A percentile compares a stretch with the other conserved stretches of the same genome.
Evolutionary conservation across 2,888 invertebrate species (phyloP).

Genomic region (Stramonita haemastoma): DNA sequence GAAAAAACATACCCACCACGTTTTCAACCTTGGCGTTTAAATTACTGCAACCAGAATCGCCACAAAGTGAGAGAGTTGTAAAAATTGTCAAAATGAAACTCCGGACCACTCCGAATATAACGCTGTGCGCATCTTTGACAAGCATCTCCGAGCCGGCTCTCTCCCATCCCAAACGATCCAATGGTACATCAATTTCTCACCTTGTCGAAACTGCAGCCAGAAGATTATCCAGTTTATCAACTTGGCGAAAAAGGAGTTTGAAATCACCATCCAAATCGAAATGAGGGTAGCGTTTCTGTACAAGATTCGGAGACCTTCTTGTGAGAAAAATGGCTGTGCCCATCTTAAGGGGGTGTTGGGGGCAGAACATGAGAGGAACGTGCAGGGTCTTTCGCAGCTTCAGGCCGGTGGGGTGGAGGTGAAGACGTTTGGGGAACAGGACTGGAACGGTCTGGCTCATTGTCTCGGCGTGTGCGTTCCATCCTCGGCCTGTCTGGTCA

Average conservation of each 20-base stretch:
- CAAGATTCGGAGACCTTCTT: slow-evolving; percentile 1
- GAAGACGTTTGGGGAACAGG: not conserved
- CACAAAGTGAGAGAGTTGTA: not conserved
- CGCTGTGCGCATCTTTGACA: not conserved
- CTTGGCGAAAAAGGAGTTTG: not conserved
- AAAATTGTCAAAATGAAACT: not conserved
- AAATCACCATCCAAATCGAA: not conserved
- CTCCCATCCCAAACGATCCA: not conserved
- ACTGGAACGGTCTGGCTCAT: not conserved
- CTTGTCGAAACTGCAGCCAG: slow-evolving; percentile 20
- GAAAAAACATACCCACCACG: not conserved
- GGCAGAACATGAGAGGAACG: not conserved
- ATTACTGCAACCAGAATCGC: too few species aligned
- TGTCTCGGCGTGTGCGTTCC: not conserved
- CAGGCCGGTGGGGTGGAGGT: not conserved
- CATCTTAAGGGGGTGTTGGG: not conserved
- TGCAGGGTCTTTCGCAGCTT: not conserved
- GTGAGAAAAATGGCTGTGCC: not conserved
- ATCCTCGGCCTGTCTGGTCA: not conserved
- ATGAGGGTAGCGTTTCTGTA: not conserved
- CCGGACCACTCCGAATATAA: not conserved
- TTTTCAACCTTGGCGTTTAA: not conserved
- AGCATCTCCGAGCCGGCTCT: not conserved
- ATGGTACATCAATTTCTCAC: slow-evolving; percentile 11
- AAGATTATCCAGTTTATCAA: not conserved